phyloP scores from a whole-genome alignment of 2,888 invertebrate species.

The Dasysyrphus tricinctus region DNA sequence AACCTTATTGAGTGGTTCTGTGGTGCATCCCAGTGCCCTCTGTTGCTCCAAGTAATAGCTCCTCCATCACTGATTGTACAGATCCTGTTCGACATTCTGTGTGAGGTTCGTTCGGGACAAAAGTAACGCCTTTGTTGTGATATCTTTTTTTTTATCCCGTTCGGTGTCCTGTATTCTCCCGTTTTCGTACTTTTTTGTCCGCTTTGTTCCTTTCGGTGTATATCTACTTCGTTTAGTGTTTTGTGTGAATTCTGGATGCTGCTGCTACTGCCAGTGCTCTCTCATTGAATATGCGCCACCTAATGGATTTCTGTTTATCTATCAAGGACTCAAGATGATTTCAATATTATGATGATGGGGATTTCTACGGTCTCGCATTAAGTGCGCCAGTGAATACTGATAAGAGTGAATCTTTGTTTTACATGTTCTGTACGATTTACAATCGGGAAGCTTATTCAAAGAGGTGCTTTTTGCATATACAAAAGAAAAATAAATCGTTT shows the following conservation, averaged over 20 bases:
- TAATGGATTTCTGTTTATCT: slow-evolving; percentile 78
- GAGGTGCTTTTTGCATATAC: slow-evolving; percentile 9
- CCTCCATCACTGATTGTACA: slow-evolving; percentile 26
- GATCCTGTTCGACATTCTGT: slow-evolving; percentile 36
- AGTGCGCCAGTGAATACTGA: slow-evolving; percentile 72
- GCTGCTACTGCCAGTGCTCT: slow-evolving; percentile 12
- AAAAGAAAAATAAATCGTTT: slow-evolving; percentile 3
- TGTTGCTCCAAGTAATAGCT: slow-evolving; percentile 62
- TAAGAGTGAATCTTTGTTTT: slow-evolving; percentile 47
- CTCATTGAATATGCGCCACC: slow-evolving; percentile 75
- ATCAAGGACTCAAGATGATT: slow-evolving; percentile 77
- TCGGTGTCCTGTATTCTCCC: slow-evolving; percentile 46
- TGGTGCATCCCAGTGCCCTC: slow-evolving; percentile 39
- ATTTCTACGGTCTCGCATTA: slow-evolving; percentile 75
- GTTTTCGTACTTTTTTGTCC: slow-evolving; percentile 18
- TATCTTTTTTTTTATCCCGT: slow-evolving; percentile 22
- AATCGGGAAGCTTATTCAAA: slow-evolving; percentile 21
- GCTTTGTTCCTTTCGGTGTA: slow-evolving; percentile 18
- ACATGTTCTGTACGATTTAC: slow-evolving; percentile 23
- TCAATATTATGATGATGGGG: slow-evolving; percentile 76
- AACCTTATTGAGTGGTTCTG: slow-evolving; percentile 33
- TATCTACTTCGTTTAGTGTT: slow-evolving; percentile 33
- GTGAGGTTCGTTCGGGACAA: neutral
- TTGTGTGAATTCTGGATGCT: slow-evolving; percentile 37
- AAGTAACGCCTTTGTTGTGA: slow-evolving; percentile 23